Evolutionary conservation across 2,797 vertebrate genomes (phyloP), one percentile per base, ranked within the genome.

Genomic region (Selene dorsalis): DNA sequence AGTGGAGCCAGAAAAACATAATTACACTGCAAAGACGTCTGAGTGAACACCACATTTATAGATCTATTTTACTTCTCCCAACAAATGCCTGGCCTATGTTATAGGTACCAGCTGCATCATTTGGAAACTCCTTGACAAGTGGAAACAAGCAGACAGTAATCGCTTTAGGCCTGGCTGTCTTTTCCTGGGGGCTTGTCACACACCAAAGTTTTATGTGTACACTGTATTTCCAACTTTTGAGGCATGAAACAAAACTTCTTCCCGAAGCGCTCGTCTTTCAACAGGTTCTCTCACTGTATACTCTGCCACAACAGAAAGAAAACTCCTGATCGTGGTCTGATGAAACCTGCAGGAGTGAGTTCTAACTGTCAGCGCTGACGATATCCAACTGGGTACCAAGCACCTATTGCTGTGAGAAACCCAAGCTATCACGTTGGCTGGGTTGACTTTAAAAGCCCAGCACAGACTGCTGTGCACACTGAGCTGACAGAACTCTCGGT

Each of bases 91-190:
- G 10, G 39, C 57, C 41, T 64, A 17, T 62, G 57, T 55, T 77
- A 56, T n/a, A 1, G 17, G 77, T 79, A 65, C 28, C 41, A 61
- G 45, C 22, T 30, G 20, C 57, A 60, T 76, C 2, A 47, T 69
- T 70, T 57, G 68, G 48, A 84, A 62, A 56, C 11, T 57, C 18
- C 18, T 43, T 58, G 73, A 79, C 67, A 81, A 56, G 72, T 48
- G 53, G 80, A 80, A 84, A 58, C 38, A 80, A 82, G 77, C 22
- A 77, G 47, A 79, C 32, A 39, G n/a, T 41, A 66, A 64, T 85
- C 41, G 62, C 69, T 74, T 69, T 35, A 61, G 11, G 28, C 57
- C 50, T 32, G 38, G 57, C 30, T 77, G 68, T 74, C 53, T 79
- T 71, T 65, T 69, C 68, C 39, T 22, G 16, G 22, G 41, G 11